Base-by-base conservation (phyloP, 2,888 invertebrate species). In the Caenorhabditis sp. region DNA sequence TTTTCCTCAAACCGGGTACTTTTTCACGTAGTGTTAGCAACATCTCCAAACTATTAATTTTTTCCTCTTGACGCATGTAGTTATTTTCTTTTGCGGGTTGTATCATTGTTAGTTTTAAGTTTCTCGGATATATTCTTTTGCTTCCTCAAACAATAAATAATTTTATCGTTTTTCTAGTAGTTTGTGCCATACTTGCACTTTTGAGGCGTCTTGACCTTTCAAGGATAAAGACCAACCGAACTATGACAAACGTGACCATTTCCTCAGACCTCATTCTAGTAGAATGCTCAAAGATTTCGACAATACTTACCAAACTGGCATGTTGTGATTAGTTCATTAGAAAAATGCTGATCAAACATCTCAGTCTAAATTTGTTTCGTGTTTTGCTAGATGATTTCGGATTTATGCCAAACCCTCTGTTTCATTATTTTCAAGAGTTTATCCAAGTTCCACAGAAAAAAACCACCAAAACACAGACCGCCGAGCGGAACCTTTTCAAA, bases 401-500 rank as follows among this genome's bases (percentile, higher is more conserved):
- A 35, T 9, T 35, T 35, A 35, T 35, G 11, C 9, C 4, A 35
- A 27, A 27, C 5, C 8, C 17, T 15, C 2, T 2, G 8, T n/a
- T 46, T 22, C 22, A 24, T 5, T 27, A 24, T 13, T 20, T 26
- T n/a, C n/a, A n/a, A n/a, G n/a, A n/a, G n/a, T n/a, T 8, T 30
- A 9, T 6, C 30, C n/a, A 8, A 2, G n/a, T 13, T 46, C 24
- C 20, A 6, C 11, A 41, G 35, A 37, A 55, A 17, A 9, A 26
- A 39, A 20, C 30, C 37, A 65, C 55, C 55, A 55, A 55, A 55
- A 65, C 65, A 65, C 65, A 30, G 55, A 15, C 32, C 45, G 27
- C 66, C 48, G 11, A 62, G 4, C 20, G 50, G 39, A 66, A 32
- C 53, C 43, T 56, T 55, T 66, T 50, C 27, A 26, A 48, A 41